Evolutionary conservation across 2,113 vertebrate genomes (phyloP), one percentile per base, ranked within the genome.

Genomic region (Brachionichthys hirsutus): DNA sequence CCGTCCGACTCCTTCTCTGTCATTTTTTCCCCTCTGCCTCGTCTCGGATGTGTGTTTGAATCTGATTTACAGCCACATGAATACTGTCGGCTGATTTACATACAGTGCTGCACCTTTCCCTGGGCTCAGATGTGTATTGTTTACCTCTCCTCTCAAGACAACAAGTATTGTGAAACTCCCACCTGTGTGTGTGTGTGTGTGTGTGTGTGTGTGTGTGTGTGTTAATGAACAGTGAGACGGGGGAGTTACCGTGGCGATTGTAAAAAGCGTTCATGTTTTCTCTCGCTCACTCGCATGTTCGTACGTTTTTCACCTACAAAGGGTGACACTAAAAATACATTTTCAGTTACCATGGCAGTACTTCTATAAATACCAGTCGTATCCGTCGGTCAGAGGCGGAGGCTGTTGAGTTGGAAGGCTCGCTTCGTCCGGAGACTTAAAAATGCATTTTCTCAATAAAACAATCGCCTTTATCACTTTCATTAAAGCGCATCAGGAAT

Each of bases 251-350:
- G 74, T 80, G 72, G 66, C 44, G 53, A 78, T 82, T 48, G 6
- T 15, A n/a, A 80, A 64, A 56, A 30, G 24, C 20, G 22, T 49
- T 48, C 19, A 49, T 13, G 24, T n/a, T 9, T 24, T 15, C 36
- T 13, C 22, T 12, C 48, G 50, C 24, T 20, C 54, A 69, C 41
- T 50, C 36, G 16, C 44, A 69, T 16, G 68, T 41, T 60, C 62
- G 63, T 44, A 52, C 18, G 1, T 46, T 56, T 58, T 76, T 62
- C 70, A 76, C 67, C 71, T 63, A 53, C 66, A 81, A 77, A 82
- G 58, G 78, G 49, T 62, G 58, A 62, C 67, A 81, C 83, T 85
- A 85, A 85, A 89, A 89, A 90, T 88, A 88, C 61, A 66, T 57
- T 51, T 63, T 63, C 73, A 75, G 86, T 89, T 85, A 82, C 87